A percentile compares a stretch with the other conserved stretches of the same genome.
These are phyloP conservation scores for Tinea semifulvella DNA, from an alignment of 2,888 invertebrate species.

Conservation along the genomic window DNA sequence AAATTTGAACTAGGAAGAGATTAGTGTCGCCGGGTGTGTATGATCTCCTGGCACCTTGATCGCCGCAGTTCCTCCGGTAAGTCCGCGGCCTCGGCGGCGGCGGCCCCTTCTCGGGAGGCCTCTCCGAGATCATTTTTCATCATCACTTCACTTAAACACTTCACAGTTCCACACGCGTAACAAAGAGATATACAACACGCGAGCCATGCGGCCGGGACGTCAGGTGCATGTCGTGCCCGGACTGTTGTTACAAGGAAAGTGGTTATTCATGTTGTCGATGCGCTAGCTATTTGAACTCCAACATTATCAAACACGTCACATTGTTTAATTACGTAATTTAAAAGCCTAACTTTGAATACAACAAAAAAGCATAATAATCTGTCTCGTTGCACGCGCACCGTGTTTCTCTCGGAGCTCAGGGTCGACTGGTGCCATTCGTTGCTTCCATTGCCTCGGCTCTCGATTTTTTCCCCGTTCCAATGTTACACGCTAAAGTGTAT, in stretches of 20 bases:
- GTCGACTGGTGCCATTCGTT: slow-evolving; percentile 50
- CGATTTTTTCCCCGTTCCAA: slow-evolving; percentile 47
- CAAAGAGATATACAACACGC: slow-evolving; percentile 7
- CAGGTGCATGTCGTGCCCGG: slow-evolving; percentile 22
- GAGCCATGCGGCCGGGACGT: slow-evolving; percentile 9
- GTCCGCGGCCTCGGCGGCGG: slow-evolving; percentile 56
- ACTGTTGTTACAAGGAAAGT: slow-evolving; percentile 1
- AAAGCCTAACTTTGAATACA: neutral
- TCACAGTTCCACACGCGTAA: slow-evolving; percentile 22
- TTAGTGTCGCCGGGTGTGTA: slow-evolving; percentile 6
- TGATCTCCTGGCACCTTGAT: slow-evolving; percentile 53
- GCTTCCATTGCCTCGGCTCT: slow-evolving; percentile 32
- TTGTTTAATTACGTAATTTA: slow-evolving; percentile 2
- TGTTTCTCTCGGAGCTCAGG: slow-evolving; percentile 33
- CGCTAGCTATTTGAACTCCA: slow-evolving; percentile 1
- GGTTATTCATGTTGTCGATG: slow-evolving; percentile 10
- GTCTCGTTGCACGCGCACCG: slow-evolving; percentile 1
- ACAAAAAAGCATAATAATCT: neutral
- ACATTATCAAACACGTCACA: neutral
- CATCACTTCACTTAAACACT: slow-evolving; percentile 35
- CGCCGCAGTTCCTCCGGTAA: slow-evolving; percentile 66
- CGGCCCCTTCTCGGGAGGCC: slow-evolving; percentile 47
- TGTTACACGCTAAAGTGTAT: slow-evolving; percentile 23
- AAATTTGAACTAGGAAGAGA: too few relatives aligned
- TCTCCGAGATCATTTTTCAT: slow-evolving; percentile 60